Evolutionary conservation across 2,113 vertebrate genomes (phyloP), one percentile per base, ranked within the genome.

Genomic region (Crotalus helleri): DNA sequence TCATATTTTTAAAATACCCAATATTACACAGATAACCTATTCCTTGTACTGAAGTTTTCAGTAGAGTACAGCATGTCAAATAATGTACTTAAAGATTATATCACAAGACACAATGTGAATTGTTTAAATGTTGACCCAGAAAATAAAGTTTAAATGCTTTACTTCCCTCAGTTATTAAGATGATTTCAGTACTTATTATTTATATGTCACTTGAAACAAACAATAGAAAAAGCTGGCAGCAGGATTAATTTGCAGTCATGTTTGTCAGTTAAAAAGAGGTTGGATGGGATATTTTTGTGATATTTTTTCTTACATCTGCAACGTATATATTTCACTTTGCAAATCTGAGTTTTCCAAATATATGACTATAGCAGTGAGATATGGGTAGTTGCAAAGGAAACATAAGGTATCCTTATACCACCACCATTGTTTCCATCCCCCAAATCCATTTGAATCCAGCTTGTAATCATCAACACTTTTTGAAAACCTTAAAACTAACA

Each of bases 91-190:
- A 86, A 91, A 91, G 26, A 87, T 51, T 46, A 3, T 55, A 88
- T 19, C 86, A 90, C 44, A 91, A 46, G 44, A n/a, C 44, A 89
- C 19, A 46, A 4, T 91, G 46, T 93, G 92, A 51, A 51, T 29
- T 81, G 61, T 39, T 91, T 91, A 93, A 81, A 91, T 85, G 39
- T 39, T 93, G 93, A 91, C 90, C 86, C 88, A 93, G 87, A 93
- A 89, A 93, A 64, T 4, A 53, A 26, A 74, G 21, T 17, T 57
- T 91, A 58, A 81, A 88, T 85, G 55, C 61, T 88, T 91, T 51
- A 93, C 59, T 91, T 89, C 29, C 86, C 54, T 15, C 44, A 21
- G 54, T 85, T 85, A 59, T 46, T 88, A 61, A 58, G 49, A 88
- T 39, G 39, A 90, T 54, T 74, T 93, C 39, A 81, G 19, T 24